These are phyloP conservation scores for Archaeoteleia sp. DNA, from an alignment of 2,888 invertebrate species.

Conservation along the genomic window DNA sequence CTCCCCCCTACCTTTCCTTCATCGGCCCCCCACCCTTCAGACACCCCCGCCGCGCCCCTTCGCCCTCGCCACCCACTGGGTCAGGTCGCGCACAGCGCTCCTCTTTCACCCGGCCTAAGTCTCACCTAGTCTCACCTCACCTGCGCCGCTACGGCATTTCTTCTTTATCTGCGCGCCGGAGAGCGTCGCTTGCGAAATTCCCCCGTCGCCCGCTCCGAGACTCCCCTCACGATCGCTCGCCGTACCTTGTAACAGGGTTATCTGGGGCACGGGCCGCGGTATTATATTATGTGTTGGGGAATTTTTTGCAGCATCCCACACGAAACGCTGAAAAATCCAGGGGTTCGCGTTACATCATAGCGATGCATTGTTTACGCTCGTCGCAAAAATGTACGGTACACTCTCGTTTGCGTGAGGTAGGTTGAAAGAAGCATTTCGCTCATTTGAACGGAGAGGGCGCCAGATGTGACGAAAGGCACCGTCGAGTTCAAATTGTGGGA, in stretches of 20 bases:
- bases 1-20: conserved; percentile 45
- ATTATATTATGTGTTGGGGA: conserved; percentile 35
- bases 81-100: conserved; percentile 60
- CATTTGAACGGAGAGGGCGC: no score
- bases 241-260: conserved; percentile 50
- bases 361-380: conserved; percentile 21
- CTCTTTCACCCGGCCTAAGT: conserved; percentile 59
- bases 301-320: conserved; percentile 20
- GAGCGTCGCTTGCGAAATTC: conserved; percentile 66
- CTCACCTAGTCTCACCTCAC: conserved; percentile 52
- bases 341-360: conserved; percentile 14
- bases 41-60: conserved; percentile 44
- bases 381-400: no score
- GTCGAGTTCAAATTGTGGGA: no score
- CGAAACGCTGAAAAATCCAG: conserved; percentile 5
- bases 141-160: conserved; percentile 68
- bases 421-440: no score
- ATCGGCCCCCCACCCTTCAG: conserved; percentile 23
- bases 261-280: conserved; percentile 46
- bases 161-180: conserved; percentile 63
- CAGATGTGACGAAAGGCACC: no score
- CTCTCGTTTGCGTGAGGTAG: no score
- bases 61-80: conserved; percentile 56
- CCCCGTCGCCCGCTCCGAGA: conserved; percentile 44
- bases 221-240: conserved; percentile 37